These are phyloP conservation scores for Drosophila baimaii DNA, from an alignment of 1,140 invertebrate genomes.

Conservation along the genomic window DNA sequence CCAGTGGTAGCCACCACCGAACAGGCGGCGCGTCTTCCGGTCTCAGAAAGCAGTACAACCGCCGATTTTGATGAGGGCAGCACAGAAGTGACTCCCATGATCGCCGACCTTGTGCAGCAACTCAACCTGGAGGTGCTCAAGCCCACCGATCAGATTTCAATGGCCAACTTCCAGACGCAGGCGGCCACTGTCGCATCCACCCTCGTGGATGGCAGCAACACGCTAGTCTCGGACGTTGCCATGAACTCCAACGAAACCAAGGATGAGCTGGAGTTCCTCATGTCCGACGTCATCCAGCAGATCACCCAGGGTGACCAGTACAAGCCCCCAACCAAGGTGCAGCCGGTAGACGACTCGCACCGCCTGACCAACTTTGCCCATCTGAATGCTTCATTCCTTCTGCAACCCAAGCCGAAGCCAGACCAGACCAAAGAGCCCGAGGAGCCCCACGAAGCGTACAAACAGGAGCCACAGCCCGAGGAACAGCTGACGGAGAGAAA, in stretches of 20 bases:
- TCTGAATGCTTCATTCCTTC: conserved; percentile 70
- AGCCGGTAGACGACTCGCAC: conserved; percentile 40
- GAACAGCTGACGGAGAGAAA: conserved; percentile 12
- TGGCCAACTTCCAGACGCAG: conserved; percentile 83
- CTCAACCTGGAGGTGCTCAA: conserved; percentile 73
- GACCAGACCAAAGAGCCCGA: conserved; percentile 14
- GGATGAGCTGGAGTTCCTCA: conserved; percentile 76
- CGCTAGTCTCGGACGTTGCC: conserved; percentile 46
- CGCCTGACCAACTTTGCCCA: conserved; percentile 74
- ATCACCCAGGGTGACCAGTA: conserved; percentile 55
- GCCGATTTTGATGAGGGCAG: conserved; percentile 43
- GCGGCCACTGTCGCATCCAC: conserved; percentile 84
- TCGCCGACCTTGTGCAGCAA: conserved; percentile 76
- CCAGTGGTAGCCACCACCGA: conserved; percentile 38
- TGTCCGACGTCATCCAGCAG: conserved; percentile 79
- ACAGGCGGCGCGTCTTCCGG: conserved; percentile 41
- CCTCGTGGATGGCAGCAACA: conserved; percentile 74
- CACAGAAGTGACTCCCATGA: conserved; percentile 65
- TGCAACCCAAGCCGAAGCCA: conserved; percentile 45
- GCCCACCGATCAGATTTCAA: conserved; percentile 77
- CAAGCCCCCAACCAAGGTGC: conserved; percentile 5
- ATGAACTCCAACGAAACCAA: conserved; percentile 79
- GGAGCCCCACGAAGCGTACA: conserved; percentile 8
- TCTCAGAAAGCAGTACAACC: conserved; percentile 49
- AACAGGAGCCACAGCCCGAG: conserved; percentile 7